A percentile compares a stretch with the other conserved stretches of the same genome.
Conservation (phyloP, 2,797 vertebrate species). For the Hippocampus kuda region DNA sequence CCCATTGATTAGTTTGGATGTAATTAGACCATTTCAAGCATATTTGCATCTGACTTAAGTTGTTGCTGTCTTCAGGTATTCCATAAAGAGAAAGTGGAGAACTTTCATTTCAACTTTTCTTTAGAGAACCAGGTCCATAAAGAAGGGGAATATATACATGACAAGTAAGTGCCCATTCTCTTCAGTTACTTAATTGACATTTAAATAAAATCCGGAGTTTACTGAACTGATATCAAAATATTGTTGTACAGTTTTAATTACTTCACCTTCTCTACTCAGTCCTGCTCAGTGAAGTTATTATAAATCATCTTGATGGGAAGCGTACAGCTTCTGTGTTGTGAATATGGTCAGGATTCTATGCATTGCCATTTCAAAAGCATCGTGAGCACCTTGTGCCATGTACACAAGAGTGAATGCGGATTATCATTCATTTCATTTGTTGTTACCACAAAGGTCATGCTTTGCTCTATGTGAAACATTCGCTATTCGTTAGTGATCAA, state of each 20-base stretch:
- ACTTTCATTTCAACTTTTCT: conserved; percentile 87
- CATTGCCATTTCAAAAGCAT: background rate
- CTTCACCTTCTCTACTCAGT: background rate
- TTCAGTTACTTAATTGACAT: background rate
- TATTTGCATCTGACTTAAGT: background rate
- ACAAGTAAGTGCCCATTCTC: conserved; percentile 69
- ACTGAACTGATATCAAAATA: background rate
- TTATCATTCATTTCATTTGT: conserved; percentile 32
- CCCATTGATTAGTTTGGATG: background rate
- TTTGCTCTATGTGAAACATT: conserved; percentile 16
- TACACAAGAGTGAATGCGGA: background rate
- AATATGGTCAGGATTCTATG: background rate
- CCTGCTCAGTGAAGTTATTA: background rate
- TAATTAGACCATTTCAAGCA: background rate
- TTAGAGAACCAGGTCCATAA: conserved; percentile 86
- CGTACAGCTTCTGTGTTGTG: background rate
- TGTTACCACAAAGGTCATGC: conserved; percentile 23
- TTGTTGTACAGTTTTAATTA: background rate
- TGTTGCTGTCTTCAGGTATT: conserved; percentile 53
- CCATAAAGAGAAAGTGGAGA: conserved; percentile 69
- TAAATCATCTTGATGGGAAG: background rate
- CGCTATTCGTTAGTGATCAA: conserved; percentile 15
- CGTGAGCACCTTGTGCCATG: background rate
- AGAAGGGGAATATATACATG: conserved; percentile 79
- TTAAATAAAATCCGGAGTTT: background rate